A percentile compares a stretch with the other conserved stretches of the same genome.
phyloP scores from a whole-genome alignment of 2,113 vertebrate genomes.

The Canis aureus region DNA sequence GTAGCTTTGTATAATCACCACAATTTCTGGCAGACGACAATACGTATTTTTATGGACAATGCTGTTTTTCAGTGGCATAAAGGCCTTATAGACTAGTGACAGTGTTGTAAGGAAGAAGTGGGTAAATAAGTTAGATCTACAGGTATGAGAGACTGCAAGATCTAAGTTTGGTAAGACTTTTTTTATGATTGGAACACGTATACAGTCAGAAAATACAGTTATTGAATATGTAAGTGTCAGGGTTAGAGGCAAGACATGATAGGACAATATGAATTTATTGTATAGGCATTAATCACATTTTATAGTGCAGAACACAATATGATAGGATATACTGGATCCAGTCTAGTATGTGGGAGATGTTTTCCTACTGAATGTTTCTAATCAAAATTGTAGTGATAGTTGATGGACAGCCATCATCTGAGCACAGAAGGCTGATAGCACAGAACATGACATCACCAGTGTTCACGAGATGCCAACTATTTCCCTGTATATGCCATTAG shows the following conservation, averaged over 20 bases:
- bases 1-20: neutral
- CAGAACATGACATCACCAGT: conserved; percentile 3
- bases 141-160: neutral
- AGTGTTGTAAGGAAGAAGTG: neutral
- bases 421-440: neutral
- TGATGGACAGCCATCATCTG: conserved; percentile 69
- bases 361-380: neutral
- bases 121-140: neutral
- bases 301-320: neutral
- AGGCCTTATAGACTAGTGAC: neutral
- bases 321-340: neutral
- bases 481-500: neutral
- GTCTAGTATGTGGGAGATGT: neutral
- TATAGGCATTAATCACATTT: neutral
- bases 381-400: conserved; percentile 29
- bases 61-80: neutral
- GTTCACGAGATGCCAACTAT: neutral
- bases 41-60: neutral
- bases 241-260: neutral
- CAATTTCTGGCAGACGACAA: neutral
- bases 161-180: neutral
- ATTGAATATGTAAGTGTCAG: neutral
- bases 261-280: neutral
- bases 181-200: neutral
- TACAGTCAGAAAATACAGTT: neutral